Evolutionary conservation across 23 tunicate genomes (phyloP), one percentile per base, ranked within the genome.

Genomic region (Halocynthia aurantium): DNA sequence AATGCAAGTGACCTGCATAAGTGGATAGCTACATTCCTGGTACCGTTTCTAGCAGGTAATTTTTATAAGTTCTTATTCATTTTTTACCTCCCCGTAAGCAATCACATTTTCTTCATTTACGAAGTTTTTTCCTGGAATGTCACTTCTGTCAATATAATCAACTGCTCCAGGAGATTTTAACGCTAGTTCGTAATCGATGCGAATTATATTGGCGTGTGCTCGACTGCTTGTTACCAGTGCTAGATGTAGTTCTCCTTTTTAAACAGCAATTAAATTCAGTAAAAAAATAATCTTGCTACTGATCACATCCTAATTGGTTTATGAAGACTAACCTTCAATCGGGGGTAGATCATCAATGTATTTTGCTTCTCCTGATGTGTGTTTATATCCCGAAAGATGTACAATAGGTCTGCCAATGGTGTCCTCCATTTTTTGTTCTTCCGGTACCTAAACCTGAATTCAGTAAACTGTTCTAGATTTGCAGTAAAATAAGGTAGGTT

Each of bases 271-370:
- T 10, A 10, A 57, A 12, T 57, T 10, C 12, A 57, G 62, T 57
- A 57, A 12, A n/a, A n/a, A n/a, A n/a, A n/a, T n/a, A n/a, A n/a
- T n/a, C n/a, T n/a, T n/a, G n/a, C n/a, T n/a, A n/a, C n/a, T n/a
- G n/a, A n/a, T n/a, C n/a, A n/a, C n/a, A n/a, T n/a, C n/a, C n/a
- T n/a, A n/a, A n/a, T n/a, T n/a, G n/a, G n/a, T n/a, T n/a, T n/a
- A n/a, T n/a, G 77, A 22, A 61, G 62, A 9, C n/a, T n/a, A 51
- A 82, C 88, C 85, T 56, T 55, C 82, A 70, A n/a, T 68, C 8
- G 76, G 77, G 6, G 89, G 94, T 40, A 93, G 76, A 70, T 93
- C 98, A 64, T 93, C 98, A 20, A 87, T n/a, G 57, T 87, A 93
- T 51, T 76, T 61, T 7, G 98, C 94, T 89, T 93, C 94, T 40